Evolutionary conservation across 2,113 vertebrate genomes (phyloP).

Genomic region (Pagrus major): DNA sequence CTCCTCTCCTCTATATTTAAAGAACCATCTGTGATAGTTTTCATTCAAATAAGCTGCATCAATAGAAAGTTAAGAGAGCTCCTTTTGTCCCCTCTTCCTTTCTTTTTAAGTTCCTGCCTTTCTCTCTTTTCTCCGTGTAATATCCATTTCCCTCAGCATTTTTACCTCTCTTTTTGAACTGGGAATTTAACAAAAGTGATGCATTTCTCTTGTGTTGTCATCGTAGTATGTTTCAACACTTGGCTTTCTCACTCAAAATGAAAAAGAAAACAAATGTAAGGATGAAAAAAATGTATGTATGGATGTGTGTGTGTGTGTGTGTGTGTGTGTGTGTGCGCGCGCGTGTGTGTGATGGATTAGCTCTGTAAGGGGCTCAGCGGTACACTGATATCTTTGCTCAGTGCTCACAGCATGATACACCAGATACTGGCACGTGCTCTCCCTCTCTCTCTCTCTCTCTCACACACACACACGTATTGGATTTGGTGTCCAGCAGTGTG

Average conservation of each 20-base stretch:
- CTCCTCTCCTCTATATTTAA: conserved; percentile 83
- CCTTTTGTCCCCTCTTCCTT: conserved; percentile 31
- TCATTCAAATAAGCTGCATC: conserved; percentile 89
- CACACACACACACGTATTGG: conserved; percentile 51
- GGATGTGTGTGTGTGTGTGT: conserved; percentile 33
- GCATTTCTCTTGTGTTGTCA: not conserved
- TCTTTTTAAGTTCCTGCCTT: not conserved
- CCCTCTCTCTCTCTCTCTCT: conserved; percentile 36
- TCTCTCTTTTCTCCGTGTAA: not conserved
- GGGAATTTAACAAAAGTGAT: conserved; percentile 18
- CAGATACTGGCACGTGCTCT: conserved; percentile 75
- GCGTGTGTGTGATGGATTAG: conserved; percentile 75
- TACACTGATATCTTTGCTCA: conserved; percentile 82
- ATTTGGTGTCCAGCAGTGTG: conserved; percentile 78
- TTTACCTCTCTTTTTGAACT: not conserved
- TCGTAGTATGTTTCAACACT: not conserved
- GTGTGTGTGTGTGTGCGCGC: conserved; percentile 41
- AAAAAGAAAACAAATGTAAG: not conserved
- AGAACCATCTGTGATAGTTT: conserved; percentile 96
- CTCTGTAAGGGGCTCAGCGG: conserved; percentile 76
- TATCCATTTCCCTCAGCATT: conserved; percentile 4
- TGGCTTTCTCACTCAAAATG: not conserved
- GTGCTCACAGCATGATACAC: conserved; percentile 77
- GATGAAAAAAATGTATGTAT: conserved; percentile 19
- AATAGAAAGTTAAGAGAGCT: conserved; percentile 81